phyloP scores from a whole-genome alignment of 1,140 invertebrate genomes.

The Mycetomoellerius zeteki region DNA sequence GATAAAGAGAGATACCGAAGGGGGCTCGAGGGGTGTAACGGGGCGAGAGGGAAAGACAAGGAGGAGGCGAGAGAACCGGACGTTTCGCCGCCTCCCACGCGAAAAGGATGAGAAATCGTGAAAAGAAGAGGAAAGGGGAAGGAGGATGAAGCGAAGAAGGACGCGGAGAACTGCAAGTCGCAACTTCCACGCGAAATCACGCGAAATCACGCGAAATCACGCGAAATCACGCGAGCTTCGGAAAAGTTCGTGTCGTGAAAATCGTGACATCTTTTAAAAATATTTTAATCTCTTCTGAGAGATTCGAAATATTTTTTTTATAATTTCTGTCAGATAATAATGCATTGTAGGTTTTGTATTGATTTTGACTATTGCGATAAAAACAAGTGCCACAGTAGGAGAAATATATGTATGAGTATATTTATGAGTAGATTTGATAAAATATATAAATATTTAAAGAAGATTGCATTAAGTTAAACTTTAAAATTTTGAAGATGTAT shows the following conservation, averaged over 20 bases:
- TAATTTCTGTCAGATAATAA: not conserved
- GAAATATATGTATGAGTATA: conserved; percentile 2
- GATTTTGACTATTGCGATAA: not conserved
- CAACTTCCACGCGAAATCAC: conserved; percentile 44
- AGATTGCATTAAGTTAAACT: not conserved
- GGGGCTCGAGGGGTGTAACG: not conserved
- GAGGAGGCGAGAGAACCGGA: conserved; percentile 77
- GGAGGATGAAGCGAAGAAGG: not conserved
- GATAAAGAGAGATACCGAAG: conserved; percentile 37
- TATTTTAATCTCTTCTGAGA: not conserved
- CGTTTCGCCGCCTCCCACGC: conserved; percentile 81
- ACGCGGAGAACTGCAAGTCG: conserved; percentile 38
- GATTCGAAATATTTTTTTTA: not conserved
- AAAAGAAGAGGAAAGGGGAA: conserved; percentile 40
- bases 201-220: conserved; percentile 39
- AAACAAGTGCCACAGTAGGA: not conserved
- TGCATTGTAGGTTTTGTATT: not conserved
- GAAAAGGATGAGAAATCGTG: conserved; percentile 63
- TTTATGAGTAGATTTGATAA: not conserved
- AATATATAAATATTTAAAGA: too few relatives aligned
- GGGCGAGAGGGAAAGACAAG: conserved; percentile 29
- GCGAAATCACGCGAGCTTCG: conserved; percentile 28
- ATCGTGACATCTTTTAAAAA: not conserved
- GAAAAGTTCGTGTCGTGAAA: conserved; percentile 15
- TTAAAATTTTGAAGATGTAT: not conserved